Evolutionary conservation across 1,140 invertebrate genomes (phyloP).

Genomic region (Trissolcus basalis): DNA sequence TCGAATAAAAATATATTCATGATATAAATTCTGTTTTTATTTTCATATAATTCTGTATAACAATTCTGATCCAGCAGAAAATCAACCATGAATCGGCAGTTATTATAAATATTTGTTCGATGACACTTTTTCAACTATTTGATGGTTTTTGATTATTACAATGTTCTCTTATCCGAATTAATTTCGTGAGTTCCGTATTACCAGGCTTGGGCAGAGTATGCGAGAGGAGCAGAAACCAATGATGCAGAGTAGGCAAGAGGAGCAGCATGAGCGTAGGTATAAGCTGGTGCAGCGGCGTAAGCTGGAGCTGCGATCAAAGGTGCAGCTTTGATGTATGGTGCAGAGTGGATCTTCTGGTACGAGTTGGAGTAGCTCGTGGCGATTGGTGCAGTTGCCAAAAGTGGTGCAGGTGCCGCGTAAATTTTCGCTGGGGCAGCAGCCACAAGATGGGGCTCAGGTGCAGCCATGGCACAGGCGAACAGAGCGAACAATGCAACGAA

Average conservation of each 20-base stretch:
- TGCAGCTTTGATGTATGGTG: constrained; percentile 6
- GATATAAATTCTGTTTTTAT: too few relatives aligned
- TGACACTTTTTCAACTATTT: too few relatives aligned
- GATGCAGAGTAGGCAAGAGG: constrained; percentile 13
- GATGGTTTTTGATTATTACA: too few relatives aligned
- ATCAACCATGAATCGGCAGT: too few relatives aligned
- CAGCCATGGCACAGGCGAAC: constrained; percentile 71
- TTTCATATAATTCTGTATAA: too few relatives aligned
- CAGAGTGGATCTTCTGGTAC: constrained; percentile 5
- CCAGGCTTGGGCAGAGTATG: constrained; percentile 20
- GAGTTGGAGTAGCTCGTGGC: constrained; percentile 39
- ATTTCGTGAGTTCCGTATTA: neutral
- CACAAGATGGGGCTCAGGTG: constrained; percentile 57
- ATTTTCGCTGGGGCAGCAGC: neutral
- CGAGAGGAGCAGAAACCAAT: constrained; percentile 11
- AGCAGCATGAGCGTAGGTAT: constrained; percentile 2
- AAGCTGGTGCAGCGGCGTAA: constrained; percentile 7
- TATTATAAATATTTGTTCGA: too few relatives aligned
- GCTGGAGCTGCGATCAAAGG: constrained; percentile 19
- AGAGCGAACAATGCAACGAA: constrained; percentile 78
- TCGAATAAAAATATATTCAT: too few relatives aligned
- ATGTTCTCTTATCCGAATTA: too few relatives aligned
- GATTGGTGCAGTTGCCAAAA: constrained; percentile 20
- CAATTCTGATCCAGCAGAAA: too few relatives aligned
- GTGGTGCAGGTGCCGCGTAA: neutral